Base-by-base conservation (phyloP, 2,888 invertebrate genomes). In the Tetramorium bicarinatum region DNA sequence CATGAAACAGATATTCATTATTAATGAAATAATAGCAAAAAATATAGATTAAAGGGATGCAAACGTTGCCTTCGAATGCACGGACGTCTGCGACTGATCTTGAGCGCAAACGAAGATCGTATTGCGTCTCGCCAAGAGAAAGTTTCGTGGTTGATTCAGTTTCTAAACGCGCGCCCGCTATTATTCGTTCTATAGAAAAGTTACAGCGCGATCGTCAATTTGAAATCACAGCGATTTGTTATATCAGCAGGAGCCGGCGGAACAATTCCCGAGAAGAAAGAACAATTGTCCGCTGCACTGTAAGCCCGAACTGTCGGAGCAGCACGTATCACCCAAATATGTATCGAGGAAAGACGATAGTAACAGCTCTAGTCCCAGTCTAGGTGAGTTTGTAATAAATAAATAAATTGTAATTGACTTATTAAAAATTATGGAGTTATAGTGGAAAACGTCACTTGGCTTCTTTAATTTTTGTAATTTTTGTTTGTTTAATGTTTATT, bases 201-300 rank as follows among this genome's bases (percentile, higher is more conserved):
- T 77, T 77, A 77, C 67, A 9, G 25, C 25, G 41, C 41, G 67
- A 77, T 77, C 69, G 29, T 77, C 67, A 77, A 77, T 77, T 41
- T 8, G 41, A 9, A 13, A 52, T 77, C 67, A 77, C 41, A 77
- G 41, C n/a, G 29, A 77, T 77, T 77, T 77, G 69, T 77, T 77
- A 77, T 77, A 54, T 81, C 52, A 71, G 61, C 80, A 91, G 89
- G 90, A 91, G 67, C 72, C 86, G 21, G 64, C 90, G 29, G 93
- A 93, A 44, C 86, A 91, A 7, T 77, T 77, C 41, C 69, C 90
- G 62, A 85, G 90, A 69, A 90, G 91, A 80, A 90, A 88, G 85
- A 93, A 93, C 82, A 93, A 91, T 82, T 93, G 93, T 77, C 93
- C 93, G 3, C 71, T 93, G 59, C 93, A 94, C 82, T 93, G 93